A percentile compares a stretch with the other conserved stretches of the same genome.
phyloP scores from a whole-genome alignment of 2,888 invertebrate species.

The Gymnocheta viridis region DNA sequence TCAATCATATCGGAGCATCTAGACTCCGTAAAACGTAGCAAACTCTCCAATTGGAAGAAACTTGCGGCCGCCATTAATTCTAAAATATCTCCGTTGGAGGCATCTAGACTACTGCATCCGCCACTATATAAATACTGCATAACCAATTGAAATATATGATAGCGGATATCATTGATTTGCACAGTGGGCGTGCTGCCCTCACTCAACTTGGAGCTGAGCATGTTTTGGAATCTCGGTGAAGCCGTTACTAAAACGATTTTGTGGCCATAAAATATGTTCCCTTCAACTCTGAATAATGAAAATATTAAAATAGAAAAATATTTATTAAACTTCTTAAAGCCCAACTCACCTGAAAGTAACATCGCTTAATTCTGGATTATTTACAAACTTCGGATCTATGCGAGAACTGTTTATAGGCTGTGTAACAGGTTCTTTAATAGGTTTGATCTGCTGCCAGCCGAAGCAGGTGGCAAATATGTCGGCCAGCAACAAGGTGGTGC shows the following conservation, averaged over 20 bases:
- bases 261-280: conserved; percentile 95
- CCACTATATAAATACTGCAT: conserved; percentile 97
- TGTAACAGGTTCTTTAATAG: conserved; percentile 86
- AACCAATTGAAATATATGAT: conserved; percentile 93
- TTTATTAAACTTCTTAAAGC: background rate
- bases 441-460: conserved; percentile 92
- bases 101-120: conserved; percentile 89
- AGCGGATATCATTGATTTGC: conserved; percentile 95
- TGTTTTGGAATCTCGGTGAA: conserved; percentile 91
- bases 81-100: conserved; percentile 90
- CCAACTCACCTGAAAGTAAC: conserved; percentile 88
- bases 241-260: conserved; percentile 96
- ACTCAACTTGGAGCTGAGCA: conserved; percentile 89
- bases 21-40: conserved; percentile 92
- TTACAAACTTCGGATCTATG: conserved; percentile 96
- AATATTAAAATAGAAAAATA: background rate
- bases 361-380: conserved; percentile 95
- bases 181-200: conserved; percentile 91
- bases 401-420: conserved; percentile 87
- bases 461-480: conserved; percentile 95
- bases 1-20: conserved; percentile 92
- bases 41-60: conserved; percentile 93
- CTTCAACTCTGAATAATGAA: conserved; percentile 87
- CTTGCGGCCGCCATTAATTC: conserved; percentile 95
- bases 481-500: conserved; percentile 91